Conservation (phyloP, 2,797 vertebrate genomes). For the Cichlasoma orientale region DNA sequence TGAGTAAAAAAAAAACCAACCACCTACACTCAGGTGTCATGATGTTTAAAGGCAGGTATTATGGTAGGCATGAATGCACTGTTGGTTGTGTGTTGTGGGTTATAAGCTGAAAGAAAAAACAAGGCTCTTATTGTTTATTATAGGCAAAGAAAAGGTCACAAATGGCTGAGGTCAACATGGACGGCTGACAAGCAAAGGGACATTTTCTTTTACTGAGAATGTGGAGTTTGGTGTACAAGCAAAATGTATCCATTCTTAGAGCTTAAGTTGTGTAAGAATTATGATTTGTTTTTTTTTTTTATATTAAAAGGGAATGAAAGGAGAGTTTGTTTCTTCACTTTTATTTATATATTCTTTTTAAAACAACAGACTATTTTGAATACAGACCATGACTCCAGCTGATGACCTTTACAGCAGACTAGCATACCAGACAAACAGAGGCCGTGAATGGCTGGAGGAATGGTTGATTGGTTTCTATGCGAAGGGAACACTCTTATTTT, state of each 20-base stretch:
- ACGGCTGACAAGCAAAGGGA: background rate
- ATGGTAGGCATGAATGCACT: background rate
- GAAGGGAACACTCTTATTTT: background rate
- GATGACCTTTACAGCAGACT: background rate
- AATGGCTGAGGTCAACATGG: background rate
- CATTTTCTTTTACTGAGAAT: background rate
- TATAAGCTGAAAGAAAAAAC: background rate
- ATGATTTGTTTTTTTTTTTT: background rate
- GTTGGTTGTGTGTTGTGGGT: background rate
- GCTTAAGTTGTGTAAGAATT: background rate
- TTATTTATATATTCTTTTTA: too few relatives aligned
- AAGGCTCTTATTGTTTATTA: background rate
- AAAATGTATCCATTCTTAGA: background rate
- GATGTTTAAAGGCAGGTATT: background rate
- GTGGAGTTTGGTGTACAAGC: background rate
- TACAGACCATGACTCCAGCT: background rate
- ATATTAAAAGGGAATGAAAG: background rate
- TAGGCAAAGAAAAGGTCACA: background rate
- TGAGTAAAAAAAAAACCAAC: background rate
- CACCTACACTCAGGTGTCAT: constrained; percentile 17
- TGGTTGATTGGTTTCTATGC: background rate
- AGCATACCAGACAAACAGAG: background rate
- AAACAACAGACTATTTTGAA: background rate
- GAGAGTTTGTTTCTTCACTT: background rate
- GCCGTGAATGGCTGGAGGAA: background rate